Evolutionary conservation across 53 echinoderm and acorn worm species (phyloP).

Genomic region (Echinarachnius parma): DNA sequence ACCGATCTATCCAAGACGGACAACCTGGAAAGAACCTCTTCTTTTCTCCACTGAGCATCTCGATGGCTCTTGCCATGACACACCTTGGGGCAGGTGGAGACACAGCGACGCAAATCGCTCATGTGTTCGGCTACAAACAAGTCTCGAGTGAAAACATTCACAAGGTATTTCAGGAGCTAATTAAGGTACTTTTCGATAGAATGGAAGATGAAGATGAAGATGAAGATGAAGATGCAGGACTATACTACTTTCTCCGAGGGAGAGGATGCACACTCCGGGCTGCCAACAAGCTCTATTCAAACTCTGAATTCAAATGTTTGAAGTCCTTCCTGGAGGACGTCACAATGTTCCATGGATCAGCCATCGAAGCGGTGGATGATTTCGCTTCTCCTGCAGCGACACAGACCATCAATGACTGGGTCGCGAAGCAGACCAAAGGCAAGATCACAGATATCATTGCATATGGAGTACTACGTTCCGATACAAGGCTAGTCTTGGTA

Average conservation of each 20-base stretch:
- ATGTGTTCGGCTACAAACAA: conserved; percentile 52
- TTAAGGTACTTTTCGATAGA: conserved; percentile 20
- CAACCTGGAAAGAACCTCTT: conserved; percentile 13
- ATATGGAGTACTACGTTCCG: conserved; percentile 46
- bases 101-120: conserved; percentile 65
- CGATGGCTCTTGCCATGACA: conserved; percentile 71
- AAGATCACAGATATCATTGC: conserved; percentile 67
- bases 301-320: conserved; percentile 44
- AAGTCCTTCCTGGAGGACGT: conserved; percentile 49
- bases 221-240: too few species aligned
- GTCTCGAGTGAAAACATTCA: conserved; percentile 47
- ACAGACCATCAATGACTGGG: conserved; percentile 76
- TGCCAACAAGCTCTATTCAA: conserved; percentile 69
- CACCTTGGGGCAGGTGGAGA: conserved; percentile 69
- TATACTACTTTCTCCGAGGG: too few species aligned
- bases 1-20: conserved; percentile 6
- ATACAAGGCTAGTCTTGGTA: conserved; percentile 68
- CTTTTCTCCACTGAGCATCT: conserved; percentile 38
- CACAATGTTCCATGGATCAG: conserved; percentile 38
- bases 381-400: neutral
- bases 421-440: conserved; percentile 60
- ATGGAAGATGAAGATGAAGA: too few species aligned
- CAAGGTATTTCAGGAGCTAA: conserved; percentile 56
- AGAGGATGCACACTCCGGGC: conserved; percentile 42
- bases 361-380: conserved; percentile 29